phyloP scores from a whole-genome alignment of 2,888 invertebrate genomes.

The Ypsolopha sequella region DNA sequence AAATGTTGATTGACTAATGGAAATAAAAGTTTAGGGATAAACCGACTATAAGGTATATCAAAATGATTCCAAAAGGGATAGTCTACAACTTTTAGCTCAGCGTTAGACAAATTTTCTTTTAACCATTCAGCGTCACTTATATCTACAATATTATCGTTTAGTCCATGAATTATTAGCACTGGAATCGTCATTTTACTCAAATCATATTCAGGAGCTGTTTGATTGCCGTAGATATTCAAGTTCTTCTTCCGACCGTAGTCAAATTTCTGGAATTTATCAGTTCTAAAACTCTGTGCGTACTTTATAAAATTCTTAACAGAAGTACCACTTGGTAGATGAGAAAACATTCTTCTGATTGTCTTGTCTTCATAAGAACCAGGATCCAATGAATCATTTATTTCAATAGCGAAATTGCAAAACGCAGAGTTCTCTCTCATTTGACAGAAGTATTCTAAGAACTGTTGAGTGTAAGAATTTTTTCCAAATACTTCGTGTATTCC shows the following conservation, averaged over 20 bases:
- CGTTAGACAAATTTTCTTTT: too few relatives aligned
- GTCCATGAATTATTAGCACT: constrained; percentile 38
- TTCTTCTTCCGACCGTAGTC: constrained; percentile 46
- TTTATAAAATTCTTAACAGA: constrained; percentile 58
- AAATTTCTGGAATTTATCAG: constrained; percentile 40
- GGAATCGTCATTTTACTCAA: constrained; percentile 39
- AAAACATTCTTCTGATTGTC: constrained; percentile 63
- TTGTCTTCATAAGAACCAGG: constrained; percentile 61
- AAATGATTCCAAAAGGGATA: too few relatives aligned
- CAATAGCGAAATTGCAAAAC: constrained; percentile 18
- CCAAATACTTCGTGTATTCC: constrained; percentile 76
- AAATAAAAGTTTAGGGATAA: too few relatives aligned
- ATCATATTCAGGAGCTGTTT: constrained; percentile 40
- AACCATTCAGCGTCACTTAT: too few relatives aligned
- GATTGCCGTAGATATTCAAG: constrained; percentile 33
- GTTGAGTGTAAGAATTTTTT: constrained; percentile 47
- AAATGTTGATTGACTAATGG: too few relatives aligned
- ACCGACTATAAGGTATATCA: too few relatives aligned
- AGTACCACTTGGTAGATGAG: constrained; percentile 62
- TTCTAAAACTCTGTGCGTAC: constrained; percentile 61
- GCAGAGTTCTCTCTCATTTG: not conserved
- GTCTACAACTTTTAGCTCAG: too few relatives aligned
- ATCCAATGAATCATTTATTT: constrained; percentile 71
- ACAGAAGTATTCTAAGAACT: constrained; percentile 25
- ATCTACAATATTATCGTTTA: constrained; percentile 54